Conservation (phyloP, 2,113 vertebrate genomes). For the Xerus inauris region DNA sequence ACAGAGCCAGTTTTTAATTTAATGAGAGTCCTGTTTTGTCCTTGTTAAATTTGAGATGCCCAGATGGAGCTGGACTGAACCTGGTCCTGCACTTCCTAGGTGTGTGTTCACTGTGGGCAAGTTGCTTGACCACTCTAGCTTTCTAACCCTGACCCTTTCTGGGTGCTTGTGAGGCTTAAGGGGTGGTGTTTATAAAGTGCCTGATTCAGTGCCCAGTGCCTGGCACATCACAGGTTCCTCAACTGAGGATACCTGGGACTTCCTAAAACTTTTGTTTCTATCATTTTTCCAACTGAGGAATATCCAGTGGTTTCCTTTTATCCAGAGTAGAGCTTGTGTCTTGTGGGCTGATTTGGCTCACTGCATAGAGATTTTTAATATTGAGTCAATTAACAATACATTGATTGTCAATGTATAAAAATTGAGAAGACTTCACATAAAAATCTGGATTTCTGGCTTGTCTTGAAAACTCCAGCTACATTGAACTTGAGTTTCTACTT, state of each 20-base stretch:
- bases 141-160: neutral
- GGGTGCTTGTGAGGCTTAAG: neutral
- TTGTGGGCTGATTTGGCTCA: neutral
- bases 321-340: neutral
- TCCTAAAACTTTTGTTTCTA: neutral
- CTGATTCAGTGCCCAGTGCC: neutral
- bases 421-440: neutral
- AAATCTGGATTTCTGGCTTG: conserved; percentile 44
- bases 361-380: neutral
- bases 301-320: neutral
- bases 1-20: neutral
- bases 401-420: neutral
- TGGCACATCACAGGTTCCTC: neutral
- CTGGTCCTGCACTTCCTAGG: neutral
- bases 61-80: neutral
- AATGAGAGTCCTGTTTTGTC: neutral
- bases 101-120: neutral
- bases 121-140: neutral
- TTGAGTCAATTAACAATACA: neutral
- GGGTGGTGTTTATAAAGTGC: neutral
- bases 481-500: neutral
- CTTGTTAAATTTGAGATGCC: neutral
- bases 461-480: neutral
- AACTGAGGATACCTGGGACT: neutral
- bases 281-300: neutral